These are phyloP conservation scores for Sphenodon punctatus DNA, from an alignment of 2,797 vertebrate genomes.

Conservation along the genomic window DNA sequence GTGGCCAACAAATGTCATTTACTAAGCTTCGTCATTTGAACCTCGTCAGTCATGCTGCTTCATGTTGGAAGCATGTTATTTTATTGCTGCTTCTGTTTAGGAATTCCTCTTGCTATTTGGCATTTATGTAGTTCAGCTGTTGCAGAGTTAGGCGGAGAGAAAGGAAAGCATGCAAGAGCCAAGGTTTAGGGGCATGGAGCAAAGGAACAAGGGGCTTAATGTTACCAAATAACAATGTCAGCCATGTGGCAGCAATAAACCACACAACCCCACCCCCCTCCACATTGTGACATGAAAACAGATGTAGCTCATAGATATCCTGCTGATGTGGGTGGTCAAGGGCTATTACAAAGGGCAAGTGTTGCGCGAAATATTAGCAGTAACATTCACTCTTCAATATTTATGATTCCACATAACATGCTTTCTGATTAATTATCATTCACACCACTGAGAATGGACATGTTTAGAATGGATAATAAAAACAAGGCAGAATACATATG, in stretches of 20 bases:
- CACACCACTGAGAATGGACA: not conserved
- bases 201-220: conserved; percentile 38
- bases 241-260: conserved; percentile 51
- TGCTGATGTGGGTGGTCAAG: conserved; percentile 11
- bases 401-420: conserved; percentile 17
- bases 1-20: conserved; percentile 56
- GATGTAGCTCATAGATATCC: not conserved
- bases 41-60: conserved; percentile 56
- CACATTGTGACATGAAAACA: conserved; percentile 16
- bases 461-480: conserved; percentile 10
- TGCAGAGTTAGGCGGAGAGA: conserved; percentile 25
- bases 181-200: conserved; percentile 38
- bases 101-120: conserved; percentile 62
- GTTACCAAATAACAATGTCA: conserved; percentile 53
- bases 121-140: conserved; percentile 73
- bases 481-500: not conserved
- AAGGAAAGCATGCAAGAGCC: conserved; percentile 35
- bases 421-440: conserved; percentile 29
- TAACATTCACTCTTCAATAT: not conserved
- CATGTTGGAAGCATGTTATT: conserved; percentile 39
- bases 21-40: conserved; percentile 47
- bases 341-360: conserved; percentile 12
- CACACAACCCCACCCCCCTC: conserved; percentile 21
- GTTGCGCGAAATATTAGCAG: not conserved
- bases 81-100: conserved; percentile 56